These are phyloP conservation scores for Heliconius aoede DNA, from an alignment of 2,888 invertebrate species.

Conservation along the genomic window DNA sequence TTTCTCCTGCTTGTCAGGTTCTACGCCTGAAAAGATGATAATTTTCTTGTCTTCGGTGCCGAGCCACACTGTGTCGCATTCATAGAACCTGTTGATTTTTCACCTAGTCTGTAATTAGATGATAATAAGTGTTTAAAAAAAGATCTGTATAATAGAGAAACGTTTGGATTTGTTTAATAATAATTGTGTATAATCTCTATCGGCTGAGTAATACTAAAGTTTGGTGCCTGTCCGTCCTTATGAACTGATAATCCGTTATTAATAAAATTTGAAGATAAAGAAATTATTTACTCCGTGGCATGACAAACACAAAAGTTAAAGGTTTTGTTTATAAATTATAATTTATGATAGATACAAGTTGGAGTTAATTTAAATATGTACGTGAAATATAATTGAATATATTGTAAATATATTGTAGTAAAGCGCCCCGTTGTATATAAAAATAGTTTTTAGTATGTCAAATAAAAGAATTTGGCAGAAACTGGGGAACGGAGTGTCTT, in stretches of 20 bases:
- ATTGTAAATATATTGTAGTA: too few relatives aligned
- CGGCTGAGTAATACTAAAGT: slow-evolving; percentile 30
- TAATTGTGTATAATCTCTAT: too few relatives aligned
- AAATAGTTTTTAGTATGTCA: too few relatives aligned
- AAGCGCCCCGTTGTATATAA: too few relatives aligned
- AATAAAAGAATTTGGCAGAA: too few relatives aligned
- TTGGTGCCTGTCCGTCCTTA: slow-evolving; percentile 12
- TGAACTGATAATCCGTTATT: slow-evolving; percentile 22
- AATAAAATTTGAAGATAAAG: slow-evolving; percentile 19
- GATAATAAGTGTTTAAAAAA: too few relatives aligned
- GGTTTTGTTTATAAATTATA: neutral
- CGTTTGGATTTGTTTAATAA: too few relatives aligned
- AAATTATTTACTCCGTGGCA: neutral
- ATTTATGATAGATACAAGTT: too few relatives aligned
- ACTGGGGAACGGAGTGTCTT: too few relatives aligned
- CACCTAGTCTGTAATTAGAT: slow-evolving; percentile 61
- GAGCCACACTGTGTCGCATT: slow-evolving; percentile 94
- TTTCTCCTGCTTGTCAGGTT: slow-evolving; percentile 92
- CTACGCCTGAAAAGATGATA: slow-evolving; percentile 91
- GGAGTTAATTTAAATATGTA: too few relatives aligned
- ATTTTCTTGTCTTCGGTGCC: slow-evolving; percentile 93
- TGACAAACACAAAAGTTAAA: neutral
- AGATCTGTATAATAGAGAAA: too few relatives aligned
- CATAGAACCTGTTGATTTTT: slow-evolving; percentile 68
- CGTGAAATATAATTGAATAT: too few relatives aligned